These are phyloP conservation scores for Eupeodes latifasciatus DNA, from an alignment of 2,888 invertebrate species.

Conservation along the genomic window DNA sequence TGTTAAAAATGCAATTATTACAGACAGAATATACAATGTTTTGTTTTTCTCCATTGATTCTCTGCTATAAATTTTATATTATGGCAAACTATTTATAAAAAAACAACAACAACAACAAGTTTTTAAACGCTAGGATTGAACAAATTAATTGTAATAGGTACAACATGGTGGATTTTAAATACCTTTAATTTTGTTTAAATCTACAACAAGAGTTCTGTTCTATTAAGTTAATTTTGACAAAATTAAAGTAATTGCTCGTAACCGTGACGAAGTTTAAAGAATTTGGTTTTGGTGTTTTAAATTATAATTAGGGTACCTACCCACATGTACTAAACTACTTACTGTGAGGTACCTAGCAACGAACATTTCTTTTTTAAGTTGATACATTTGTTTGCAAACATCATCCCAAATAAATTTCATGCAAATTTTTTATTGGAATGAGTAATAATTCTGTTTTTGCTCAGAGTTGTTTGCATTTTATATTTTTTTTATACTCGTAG, in stretches of 20 bases:
- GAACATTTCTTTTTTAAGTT: no score
- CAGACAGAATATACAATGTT: neutral
- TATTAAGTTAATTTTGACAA: constrained; percentile 18
- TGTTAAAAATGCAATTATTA: constrained; percentile 1
- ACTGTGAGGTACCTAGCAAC: no score
- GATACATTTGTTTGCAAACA: no score
- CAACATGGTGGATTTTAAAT: neutral
- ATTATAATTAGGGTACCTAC: no score
- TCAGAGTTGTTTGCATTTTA: no score
- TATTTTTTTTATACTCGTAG: no score
- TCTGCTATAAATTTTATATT: neutral
- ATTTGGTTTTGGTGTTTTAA: neutral
- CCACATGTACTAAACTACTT: no score
- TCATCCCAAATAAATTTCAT: no score
- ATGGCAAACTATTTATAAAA: neutral
- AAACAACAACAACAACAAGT: neutral
- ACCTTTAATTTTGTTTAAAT: neutral
- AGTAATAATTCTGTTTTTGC: no score
- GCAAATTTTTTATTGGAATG: no score
- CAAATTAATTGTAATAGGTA: neutral
- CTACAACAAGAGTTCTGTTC: neutral
- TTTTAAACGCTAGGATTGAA: neutral
- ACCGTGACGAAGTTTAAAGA: constrained; percentile 1
- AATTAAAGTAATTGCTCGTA: constrained; percentile 20
- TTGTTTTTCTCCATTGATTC: neutral